Evolutionary conservation across 2,888 invertebrate species (phyloP).

Genomic region (Vandiemenella viatica): DNA sequence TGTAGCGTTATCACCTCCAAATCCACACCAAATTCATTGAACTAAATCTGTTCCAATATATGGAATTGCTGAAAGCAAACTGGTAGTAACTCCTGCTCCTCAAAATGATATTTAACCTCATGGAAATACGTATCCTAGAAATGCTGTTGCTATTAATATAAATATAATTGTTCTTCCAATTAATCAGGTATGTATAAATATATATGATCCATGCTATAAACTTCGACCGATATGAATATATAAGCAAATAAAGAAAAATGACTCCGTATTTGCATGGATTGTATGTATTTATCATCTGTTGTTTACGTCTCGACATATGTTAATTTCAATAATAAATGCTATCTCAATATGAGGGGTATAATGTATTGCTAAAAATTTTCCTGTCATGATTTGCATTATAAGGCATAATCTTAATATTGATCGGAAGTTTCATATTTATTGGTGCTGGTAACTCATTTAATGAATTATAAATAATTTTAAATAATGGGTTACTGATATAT

Average conservation of each 20-base stretch:
- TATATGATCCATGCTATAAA: conserved; percentile 35
- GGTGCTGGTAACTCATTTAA: conserved; percentile 25
- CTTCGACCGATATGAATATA: conserved; percentile 54
- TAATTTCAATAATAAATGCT: conserved; percentile 49
- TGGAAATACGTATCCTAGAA: conserved; percentile 51
- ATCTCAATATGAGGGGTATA: conserved; percentile 44
- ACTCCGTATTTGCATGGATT: conserved; percentile 55
- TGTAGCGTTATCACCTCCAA: no score
- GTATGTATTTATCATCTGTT: conserved; percentile 50
- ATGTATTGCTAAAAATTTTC: conserved; percentile 54
- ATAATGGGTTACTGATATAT: conserved; percentile 20
- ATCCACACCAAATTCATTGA: no score
- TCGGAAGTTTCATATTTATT: conserved; percentile 55
- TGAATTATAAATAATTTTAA: conserved; percentile 39
- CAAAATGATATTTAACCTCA: conserved; percentile 74
- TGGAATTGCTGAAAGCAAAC: conserved; percentile 54
- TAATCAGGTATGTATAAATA: conserved; percentile 43
- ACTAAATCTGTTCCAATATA: conserved; percentile 32
- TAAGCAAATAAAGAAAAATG: conserved; percentile 54
- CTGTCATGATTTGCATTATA: conserved; percentile 49
- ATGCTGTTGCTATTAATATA: conserved; percentile 52
- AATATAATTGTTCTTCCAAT: conserved; percentile 50
- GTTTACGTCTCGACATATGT: conserved; percentile 55
- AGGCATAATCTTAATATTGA: conserved; percentile 46
- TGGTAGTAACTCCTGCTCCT: conserved; percentile 67